Percentiles rank a stretch among this genome's conserved stretches.
These are phyloP conservation scores for Anthoscopus minutus DNA, from an alignment of 2,113 vertebrate genomes.

Conservation along the genomic window DNA sequence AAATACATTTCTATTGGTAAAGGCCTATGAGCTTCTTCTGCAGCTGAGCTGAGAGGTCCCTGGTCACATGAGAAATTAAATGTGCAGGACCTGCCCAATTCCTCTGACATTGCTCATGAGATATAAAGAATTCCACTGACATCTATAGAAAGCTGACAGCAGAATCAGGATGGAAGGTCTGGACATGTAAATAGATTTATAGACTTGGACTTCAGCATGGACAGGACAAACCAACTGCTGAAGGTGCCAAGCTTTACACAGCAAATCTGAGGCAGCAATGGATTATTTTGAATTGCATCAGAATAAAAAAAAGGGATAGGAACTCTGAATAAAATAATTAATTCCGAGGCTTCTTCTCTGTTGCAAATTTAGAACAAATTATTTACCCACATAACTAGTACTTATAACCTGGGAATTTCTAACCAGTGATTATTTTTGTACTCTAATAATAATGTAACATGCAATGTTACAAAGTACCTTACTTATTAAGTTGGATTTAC, in stretches of 20 bases:
- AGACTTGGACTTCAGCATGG: not conserved
- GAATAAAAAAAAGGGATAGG: not conserved
- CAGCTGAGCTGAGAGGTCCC: not conserved
- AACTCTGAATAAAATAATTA: not conserved
- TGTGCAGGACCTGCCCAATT: not conserved
- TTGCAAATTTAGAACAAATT: constrained; percentile 25
- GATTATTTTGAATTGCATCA: not conserved
- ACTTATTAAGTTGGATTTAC: constrained; percentile 50
- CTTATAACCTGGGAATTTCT: not conserved
- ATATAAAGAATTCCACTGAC: not conserved
- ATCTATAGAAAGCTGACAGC: not conserved
- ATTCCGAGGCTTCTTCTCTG: not conserved
- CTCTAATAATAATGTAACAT: constrained; percentile 38
- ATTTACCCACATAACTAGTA: constrained; percentile 1
- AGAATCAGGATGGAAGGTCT: not conserved
- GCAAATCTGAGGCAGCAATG: not conserved
- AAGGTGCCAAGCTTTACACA: not conserved
- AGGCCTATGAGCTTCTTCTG: not conserved
- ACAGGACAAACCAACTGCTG: not conserved
- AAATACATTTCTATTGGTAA: not conserved
- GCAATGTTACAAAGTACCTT: constrained; percentile 8
- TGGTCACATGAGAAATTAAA: not conserved
- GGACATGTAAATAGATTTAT: not conserved
- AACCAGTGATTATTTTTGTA: constrained; percentile 45
- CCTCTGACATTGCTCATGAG: not conserved